Evolutionary conservation across 1,140 invertebrate species (phyloP).

Genomic region (Copidosoma floridanum): DNA sequence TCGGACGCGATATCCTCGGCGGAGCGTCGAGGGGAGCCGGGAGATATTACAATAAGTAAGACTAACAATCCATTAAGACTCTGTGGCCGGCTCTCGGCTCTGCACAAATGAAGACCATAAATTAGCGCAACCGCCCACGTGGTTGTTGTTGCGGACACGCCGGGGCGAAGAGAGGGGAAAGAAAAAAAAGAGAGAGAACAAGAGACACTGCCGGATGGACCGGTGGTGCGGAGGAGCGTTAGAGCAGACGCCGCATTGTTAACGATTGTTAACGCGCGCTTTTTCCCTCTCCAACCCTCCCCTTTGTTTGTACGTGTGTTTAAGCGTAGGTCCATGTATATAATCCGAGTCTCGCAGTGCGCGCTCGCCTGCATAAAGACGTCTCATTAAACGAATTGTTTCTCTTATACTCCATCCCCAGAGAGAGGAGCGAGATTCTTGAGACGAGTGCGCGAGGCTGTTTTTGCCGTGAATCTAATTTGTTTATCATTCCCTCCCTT

Average conservation of each 20-base stretch:
- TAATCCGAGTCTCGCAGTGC: not conserved
- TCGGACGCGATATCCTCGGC: not conserved
- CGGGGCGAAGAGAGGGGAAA: not conserved
- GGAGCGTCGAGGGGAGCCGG: not conserved
- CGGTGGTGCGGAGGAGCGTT: not conserved
- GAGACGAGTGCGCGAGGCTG: too few relatives aligned
- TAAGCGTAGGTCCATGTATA: too few relatives aligned
- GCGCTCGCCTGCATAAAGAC: slow-evolving; percentile 24
- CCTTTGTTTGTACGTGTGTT: too few relatives aligned
- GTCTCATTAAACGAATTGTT: slow-evolving; percentile 29
- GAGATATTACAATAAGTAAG: slow-evolving; percentile 23
- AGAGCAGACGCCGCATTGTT: slow-evolving; percentile 11
- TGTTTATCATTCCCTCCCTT: too few relatives aligned
- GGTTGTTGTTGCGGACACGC: not conserved
- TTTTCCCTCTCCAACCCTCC: too few relatives aligned
- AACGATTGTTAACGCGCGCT: slow-evolving; percentile 21
- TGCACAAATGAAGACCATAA: slow-evolving; percentile 25
- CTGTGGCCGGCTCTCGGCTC: too few relatives aligned
- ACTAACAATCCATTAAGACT: slow-evolving; percentile 26
- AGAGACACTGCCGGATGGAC: too few relatives aligned
- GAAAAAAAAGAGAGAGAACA: too few relatives aligned
- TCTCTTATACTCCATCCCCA: too few relatives aligned
- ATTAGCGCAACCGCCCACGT: slow-evolving; percentile 26
- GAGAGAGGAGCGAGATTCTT: not conserved
- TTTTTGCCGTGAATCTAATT: too few relatives aligned